Conservation (phyloP, 2,888 invertebrate genomes). For the Lobophora halterata region DNA sequence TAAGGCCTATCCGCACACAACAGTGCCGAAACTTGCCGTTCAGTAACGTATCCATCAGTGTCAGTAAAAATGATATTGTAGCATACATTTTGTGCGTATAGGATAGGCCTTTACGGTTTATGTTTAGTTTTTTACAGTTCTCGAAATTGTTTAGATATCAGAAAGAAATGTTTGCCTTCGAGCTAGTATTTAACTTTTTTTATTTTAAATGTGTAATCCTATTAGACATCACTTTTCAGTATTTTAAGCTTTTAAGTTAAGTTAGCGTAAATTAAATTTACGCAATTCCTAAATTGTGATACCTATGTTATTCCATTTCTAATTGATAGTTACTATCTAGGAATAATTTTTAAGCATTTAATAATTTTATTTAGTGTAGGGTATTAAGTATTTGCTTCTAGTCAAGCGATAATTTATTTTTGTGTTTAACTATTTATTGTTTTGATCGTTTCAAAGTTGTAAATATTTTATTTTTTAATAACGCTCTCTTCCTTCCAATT, state of each 20-base stretch:
- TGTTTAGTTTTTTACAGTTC: slow-evolving; percentile 16
- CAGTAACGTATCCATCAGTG: too few species aligned
- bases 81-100: slow-evolving; percentile 18
- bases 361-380: slow-evolving; percentile 15
- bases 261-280: slow-evolving; percentile 45
- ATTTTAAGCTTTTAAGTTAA: slow-evolving; percentile 41
- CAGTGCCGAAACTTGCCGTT: too few species aligned
- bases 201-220: slow-evolving; percentile 3
- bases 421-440: too few species aligned
- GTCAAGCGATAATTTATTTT: slow-evolving; percentile 32
- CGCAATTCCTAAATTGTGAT: slow-evolving; percentile 79
- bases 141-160: slow-evolving; percentile 18
- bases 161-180: too few species aligned
- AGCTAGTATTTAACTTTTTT: too few species aligned
- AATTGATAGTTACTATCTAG: slow-evolving; percentile 40
- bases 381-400: slow-evolving; percentile 32
- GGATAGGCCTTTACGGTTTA: slow-evolving; percentile 14
- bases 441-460: too few species aligned
- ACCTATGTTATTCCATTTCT: slow-evolving; percentile 65
- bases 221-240: slow-evolving; percentile 51
- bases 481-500: slow-evolving; percentile 50
- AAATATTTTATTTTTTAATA: slow-evolving; percentile 47
- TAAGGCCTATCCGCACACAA: too few species aligned
- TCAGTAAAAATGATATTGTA: too few species aligned
- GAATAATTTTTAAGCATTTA: slow-evolving; percentile 33